Evolutionary conservation across 2,888 invertebrate genomes (phyloP).

Genomic region (Napeogenes sylphis): DNA sequence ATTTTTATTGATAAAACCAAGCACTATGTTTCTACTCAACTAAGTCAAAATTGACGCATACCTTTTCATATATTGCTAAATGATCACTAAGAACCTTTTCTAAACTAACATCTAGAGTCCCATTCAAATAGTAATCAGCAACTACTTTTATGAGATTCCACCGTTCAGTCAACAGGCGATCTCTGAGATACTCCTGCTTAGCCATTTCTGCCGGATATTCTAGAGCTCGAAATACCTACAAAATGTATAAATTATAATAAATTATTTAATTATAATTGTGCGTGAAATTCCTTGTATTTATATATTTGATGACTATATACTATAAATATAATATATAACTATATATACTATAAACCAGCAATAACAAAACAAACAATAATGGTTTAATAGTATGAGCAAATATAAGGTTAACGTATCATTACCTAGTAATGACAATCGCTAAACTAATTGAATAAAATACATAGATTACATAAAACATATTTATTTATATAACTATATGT

Average conservation of each 20-base stretch:
- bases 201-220: constrained; percentile 87
- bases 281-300: too few relatives aligned
- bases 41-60: constrained; percentile 31
- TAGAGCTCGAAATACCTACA: constrained; percentile 85
- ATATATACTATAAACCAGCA: too few relatives aligned
- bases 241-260: neutral
- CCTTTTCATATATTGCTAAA: constrained; percentile 65
- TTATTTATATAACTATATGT: neutral
- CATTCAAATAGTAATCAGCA: constrained; percentile 75
- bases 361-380: too few relatives aligned
- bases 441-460: constrained; percentile 3
- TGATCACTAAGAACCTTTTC: constrained; percentile 70
- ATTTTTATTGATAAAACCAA: too few relatives aligned
- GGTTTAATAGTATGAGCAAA: too few relatives aligned
- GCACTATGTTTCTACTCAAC: too few relatives aligned
- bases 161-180: constrained; percentile 78
- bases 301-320: too few relatives aligned
- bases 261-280: neutral
- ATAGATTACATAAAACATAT: neutral
- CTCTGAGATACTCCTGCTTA: constrained; percentile 79
- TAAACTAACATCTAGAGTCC: constrained; percentile 75
- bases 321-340: too few relatives aligned
- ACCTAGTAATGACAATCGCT: too few relatives aligned
- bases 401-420: too few relatives aligned
- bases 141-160: constrained; percentile 78